Evolutionary conservation across 30 jellyfish, hydroid and myxozoan species (phyloP), one percentile per base, ranked within the genome.

Genomic region (Rhopilema esculentum): DNA sequence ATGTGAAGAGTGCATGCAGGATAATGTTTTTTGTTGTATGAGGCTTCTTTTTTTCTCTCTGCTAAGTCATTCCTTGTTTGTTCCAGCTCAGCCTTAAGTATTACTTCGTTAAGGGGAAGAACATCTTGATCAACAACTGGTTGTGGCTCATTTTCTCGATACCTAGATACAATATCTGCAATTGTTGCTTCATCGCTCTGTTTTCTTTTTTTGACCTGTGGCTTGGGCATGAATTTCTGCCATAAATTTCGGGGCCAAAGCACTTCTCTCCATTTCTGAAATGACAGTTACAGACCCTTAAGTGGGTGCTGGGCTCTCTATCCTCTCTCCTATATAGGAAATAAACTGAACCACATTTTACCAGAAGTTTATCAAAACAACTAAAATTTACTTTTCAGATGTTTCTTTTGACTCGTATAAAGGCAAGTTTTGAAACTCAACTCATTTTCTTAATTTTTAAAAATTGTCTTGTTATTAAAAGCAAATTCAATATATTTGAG

Each of bases 241-340:
- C 24, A 27, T 20, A 78, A 57, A 80, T 29, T 50, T 57, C 49
- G 9, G 90, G 90, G 27, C 48, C 83, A 28, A 22, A 25, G 4
- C 19, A 25, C 63, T 78, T 80, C 27, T 80, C 81, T 19, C 52
- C 90, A 66, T 80, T 69, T 4, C 81, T 21, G 33, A 80, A 80
- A 65, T 80, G 90, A 28, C 90, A 80, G 70, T 83, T 64, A 30
- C 83, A 80, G 12, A 40, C 57, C 6, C 12, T 40, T 2, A 40
- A 40, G 6, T n/a, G n/a, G n/a, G n/a, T n/a, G n/a, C n/a, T n/a
- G n/a, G n/a, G n/a, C n/a, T n/a, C n/a, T n/a, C n/a, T n/a, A n/a
- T 15, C 18, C 89, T 63, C 89, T 61, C 88, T 57, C 79, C 88
- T 57, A 49, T 48, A 49, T 26, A 19, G 24, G 0, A 18, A 22